Conservation (phyloP, 92 coral and sea anemone genomes). For the Pocillopora meandrina region DNA sequence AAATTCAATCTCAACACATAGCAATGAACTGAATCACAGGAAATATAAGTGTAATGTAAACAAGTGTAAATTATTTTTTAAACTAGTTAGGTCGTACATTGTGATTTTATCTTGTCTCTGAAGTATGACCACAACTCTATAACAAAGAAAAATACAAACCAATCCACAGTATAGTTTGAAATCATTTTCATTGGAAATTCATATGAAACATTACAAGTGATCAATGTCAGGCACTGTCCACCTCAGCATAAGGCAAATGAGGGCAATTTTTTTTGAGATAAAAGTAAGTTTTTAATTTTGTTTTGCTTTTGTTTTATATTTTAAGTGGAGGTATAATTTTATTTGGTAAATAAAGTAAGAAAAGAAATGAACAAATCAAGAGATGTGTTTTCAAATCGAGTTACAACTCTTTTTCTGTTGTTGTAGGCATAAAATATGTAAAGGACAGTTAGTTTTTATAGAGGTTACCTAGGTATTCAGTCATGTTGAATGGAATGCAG, state of each 20-base stretch:
- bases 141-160: neutral
- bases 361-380: neutral
- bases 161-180: neutral
- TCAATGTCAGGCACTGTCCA: too few relatives aligned
- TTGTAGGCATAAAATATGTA: too few relatives aligned
- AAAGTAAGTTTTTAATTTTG: too few relatives aligned
- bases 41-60: too few relatives aligned
- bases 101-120: neutral
- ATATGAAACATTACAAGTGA: too few relatives aligned
- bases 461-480: conserved; percentile 9
- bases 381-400: neutral
- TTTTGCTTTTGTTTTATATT: neutral
- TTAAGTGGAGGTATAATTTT: too few relatives aligned
- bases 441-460: neutral
- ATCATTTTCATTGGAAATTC: neutral
- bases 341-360: too few relatives aligned
- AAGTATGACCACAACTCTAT: neutral
- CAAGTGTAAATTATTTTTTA: neutral
- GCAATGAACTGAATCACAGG: too few relatives aligned
- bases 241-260: too few relatives aligned
- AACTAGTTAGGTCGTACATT: neutral
- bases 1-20: too few relatives aligned
- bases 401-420: too few relatives aligned
- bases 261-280: too few relatives aligned
- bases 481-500: conserved; percentile 23